Percentiles rank a stretch among this genome's conserved stretches.
These are phyloP conservation scores for Psittacara wagleri DNA, from an alignment of 2,113 vertebrate genomes.

Conservation along the genomic window DNA sequence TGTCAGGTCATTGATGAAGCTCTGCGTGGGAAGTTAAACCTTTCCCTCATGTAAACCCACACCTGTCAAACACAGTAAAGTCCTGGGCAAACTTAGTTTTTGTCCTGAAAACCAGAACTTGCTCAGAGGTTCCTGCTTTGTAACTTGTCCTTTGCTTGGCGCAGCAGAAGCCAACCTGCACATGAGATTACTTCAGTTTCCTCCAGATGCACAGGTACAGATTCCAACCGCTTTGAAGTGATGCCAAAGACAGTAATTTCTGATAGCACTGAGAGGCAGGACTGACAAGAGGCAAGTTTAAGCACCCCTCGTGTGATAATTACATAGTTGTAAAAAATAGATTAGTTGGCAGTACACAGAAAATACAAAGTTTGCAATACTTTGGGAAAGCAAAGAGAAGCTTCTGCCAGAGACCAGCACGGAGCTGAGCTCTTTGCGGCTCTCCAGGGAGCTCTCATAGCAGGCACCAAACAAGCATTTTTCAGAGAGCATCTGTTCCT, in stretches of 20 bases:
- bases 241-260: constrained; percentile 45
- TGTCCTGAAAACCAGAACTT: background rate
- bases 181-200: background rate
- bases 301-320: background rate
- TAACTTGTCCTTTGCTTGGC: too few species aligned
- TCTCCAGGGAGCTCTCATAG: background rate
- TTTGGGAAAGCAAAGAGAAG: background rate
- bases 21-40: background rate
- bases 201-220: constrained; percentile 16
- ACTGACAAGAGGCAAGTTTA: constrained; percentile 35
- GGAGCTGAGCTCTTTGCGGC: background rate
- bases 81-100: background rate
- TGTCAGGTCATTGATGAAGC: background rate
- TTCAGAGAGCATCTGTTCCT: background rate
- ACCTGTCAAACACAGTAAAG: background rate
- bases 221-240: background rate
- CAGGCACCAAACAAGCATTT: background rate
- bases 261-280: background rate
- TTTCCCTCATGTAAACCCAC: background rate
- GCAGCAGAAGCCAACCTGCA: background rate
- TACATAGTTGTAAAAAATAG: background rate
- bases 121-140: background rate
- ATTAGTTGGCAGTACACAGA: background rate
- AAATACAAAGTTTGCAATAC: background rate
- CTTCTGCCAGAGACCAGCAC: background rate